A percentile compares a stretch with the other conserved stretches of the same genome.
Conservation (phyloP, 2,797 vertebrate species). For the Cacajao melanocephalus region DNA sequence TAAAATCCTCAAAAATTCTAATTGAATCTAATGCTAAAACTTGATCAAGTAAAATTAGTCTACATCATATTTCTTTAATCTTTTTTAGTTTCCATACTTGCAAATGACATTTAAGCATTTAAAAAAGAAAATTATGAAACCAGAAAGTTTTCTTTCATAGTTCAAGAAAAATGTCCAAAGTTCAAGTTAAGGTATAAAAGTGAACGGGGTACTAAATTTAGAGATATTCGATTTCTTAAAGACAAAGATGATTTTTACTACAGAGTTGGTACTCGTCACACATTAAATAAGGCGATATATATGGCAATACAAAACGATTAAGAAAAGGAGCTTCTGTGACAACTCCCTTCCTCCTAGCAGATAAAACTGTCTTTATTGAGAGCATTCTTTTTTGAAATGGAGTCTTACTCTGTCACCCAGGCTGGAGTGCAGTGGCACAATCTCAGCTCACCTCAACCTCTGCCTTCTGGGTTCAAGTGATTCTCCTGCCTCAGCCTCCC, state of each 20-base stretch:
- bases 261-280: background rate
- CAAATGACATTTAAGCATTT: background rate
- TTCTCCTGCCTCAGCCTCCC: too few relatives aligned
- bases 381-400: background rate
- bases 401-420: too few relatives aligned
- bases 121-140: background rate
- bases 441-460: too few relatives aligned
- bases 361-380: background rate
- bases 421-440: too few relatives aligned
- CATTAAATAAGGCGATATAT: background rate
- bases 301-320: background rate
- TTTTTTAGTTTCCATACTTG: background rate
- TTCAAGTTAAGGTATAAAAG: background rate
- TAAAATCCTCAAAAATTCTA: background rate
- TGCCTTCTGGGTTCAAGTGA: too few relatives aligned
- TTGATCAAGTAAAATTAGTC: background rate
- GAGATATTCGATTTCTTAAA: background rate
- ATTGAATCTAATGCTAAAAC: background rate
- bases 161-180: background rate
- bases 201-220: background rate
- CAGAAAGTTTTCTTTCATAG: background rate
- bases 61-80: background rate
- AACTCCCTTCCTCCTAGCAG: background rate
- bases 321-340: background rate
- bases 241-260: background rate